Evolutionary conservation across 92 coral and sea anemone genomes (phyloP), one percentile per base, ranked within the genome.

Genomic region (Porites rus): DNA sequence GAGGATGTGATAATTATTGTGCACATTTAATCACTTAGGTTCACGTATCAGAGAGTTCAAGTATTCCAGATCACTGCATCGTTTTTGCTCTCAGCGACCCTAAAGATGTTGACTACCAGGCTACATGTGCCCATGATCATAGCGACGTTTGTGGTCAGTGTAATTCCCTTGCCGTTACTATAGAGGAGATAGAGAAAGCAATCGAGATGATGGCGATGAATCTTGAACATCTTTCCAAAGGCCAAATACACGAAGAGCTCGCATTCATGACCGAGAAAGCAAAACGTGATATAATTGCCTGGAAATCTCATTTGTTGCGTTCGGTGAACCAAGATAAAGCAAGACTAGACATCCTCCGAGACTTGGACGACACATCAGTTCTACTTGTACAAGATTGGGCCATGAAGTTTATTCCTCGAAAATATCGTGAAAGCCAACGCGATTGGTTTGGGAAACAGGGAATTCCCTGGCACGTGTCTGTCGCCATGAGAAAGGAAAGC

Each of bases 111-210:
- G 83, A 78, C 61, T 65, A 61, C 60, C 83, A 65, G 22, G 53
- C 69, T 28, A 43, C 52, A 17, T 78, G 83, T 51, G 1, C 24
- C 11, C 72, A 78, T 65, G 28, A 78, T 78, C 72, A 78, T 6
- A 62, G 28, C 24, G 72, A 61, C 72, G 12, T 7, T 9, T 63
- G 59, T 65, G 83, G 59, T 17, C 53, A 46, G 28, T 62, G 83
- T 12, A 65, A 28, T 24, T 24, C 25, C 25, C 25, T 24, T 24
- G 38, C 20, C 8, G 56, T 11, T 5, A 46, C 58, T 2, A 60
- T 78, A 28, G 71, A 28, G 52, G 71, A 78, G 82, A 78, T 78
- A 60, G 69, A 60, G 82, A 25, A 65, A 78, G 82, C 69, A 78
- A 12, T 74, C 17, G 24, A 74, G 59, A 61, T 51, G 58, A 17